phyloP scores from a whole-genome alignment of 2,888 invertebrate genomes.

The Aromia moschata region DNA sequence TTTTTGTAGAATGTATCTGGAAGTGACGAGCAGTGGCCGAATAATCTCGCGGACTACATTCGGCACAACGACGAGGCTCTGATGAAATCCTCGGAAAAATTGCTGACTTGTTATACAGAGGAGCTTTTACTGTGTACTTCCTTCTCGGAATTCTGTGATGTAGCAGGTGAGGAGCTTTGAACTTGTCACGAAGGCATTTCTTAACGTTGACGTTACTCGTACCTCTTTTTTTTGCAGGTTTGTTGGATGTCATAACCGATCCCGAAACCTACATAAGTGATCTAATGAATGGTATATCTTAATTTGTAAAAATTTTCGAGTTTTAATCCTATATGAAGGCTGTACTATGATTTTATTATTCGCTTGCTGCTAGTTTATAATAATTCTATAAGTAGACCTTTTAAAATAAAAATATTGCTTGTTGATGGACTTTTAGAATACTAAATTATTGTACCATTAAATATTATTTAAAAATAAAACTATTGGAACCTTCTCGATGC shows the following conservation, averaged over 20 bases:
- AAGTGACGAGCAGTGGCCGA: constrained; percentile 87
- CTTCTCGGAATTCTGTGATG: constrained; percentile 93
- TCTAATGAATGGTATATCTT: constrained; percentile 60
- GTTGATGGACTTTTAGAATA: constrained; percentile 49
- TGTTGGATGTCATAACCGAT: constrained; percentile 73
- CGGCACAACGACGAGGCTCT: constrained; percentile 92
- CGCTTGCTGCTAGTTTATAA: constrained; percentile 40
- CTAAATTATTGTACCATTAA: constrained; percentile 52
- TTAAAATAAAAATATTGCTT: constrained; percentile 43
- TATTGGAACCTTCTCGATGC: constrained; percentile 6
- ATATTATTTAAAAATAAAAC: constrained; percentile 24
- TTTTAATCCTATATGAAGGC: constrained; percentile 41
- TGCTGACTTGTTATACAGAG: constrained; percentile 84
- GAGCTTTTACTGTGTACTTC: constrained; percentile 91
- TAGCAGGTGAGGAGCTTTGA: constrained; percentile 84
- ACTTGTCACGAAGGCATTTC: no score
- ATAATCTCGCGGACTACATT: constrained; percentile 89
- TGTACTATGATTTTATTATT: constrained; percentile 44
- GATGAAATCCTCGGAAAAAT: constrained; percentile 85
- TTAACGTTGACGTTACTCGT: no score
- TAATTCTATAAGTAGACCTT: constrained; percentile 39
- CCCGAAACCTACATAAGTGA: constrained; percentile 71
- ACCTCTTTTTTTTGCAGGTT: constrained; percentile 63
- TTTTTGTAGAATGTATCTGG: constrained; percentile 73
- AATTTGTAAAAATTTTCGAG: constrained; percentile 38